Conservation (phyloP, 2,113 vertebrate species). For the Erinaceus europaeus region DNA sequence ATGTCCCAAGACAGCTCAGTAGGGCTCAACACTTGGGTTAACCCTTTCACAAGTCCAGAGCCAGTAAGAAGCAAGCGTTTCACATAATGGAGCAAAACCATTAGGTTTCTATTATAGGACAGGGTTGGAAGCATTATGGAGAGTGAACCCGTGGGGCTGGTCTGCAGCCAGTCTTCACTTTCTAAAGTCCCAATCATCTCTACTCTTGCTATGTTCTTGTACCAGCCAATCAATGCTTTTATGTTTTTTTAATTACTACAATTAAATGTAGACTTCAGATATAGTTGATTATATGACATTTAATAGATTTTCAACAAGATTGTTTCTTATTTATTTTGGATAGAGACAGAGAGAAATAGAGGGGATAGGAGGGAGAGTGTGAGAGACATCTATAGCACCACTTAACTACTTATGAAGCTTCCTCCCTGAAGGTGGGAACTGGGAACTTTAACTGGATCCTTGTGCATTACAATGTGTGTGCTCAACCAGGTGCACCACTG, state of each 20-base stretch:
- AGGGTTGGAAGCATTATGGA: neutral
- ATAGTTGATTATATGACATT: neutral
- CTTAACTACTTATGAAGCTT: too few species aligned
- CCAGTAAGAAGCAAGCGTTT: conserved; percentile 37
- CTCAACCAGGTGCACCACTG: too few species aligned
- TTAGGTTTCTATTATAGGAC: conserved; percentile 29
- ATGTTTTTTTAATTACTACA: too few species aligned
- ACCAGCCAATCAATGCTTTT: neutral
- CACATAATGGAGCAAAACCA: conserved; percentile 29
- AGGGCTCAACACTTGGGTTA: conserved; percentile 70
- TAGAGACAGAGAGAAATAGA: too few species aligned
- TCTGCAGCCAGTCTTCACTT: neutral
- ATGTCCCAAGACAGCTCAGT: conserved; percentile 76
- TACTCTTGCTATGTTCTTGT: neutral
- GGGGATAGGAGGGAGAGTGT: too few species aligned
- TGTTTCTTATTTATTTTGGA: too few species aligned
- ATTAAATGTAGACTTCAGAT: neutral
- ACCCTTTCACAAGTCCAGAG: conserved; percentile 69
- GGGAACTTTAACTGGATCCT: too few species aligned
- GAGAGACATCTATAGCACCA: too few species aligned
- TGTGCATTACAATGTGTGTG: too few species aligned
- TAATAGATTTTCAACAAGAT: neutral
- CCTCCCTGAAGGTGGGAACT: too few species aligned
- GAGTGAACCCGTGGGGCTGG: neutral
- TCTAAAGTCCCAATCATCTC: neutral